These are phyloP conservation scores for Fregetta grallaria DNA, from an alignment of 2,113 vertebrate species.

Conservation along the genomic window DNA sequence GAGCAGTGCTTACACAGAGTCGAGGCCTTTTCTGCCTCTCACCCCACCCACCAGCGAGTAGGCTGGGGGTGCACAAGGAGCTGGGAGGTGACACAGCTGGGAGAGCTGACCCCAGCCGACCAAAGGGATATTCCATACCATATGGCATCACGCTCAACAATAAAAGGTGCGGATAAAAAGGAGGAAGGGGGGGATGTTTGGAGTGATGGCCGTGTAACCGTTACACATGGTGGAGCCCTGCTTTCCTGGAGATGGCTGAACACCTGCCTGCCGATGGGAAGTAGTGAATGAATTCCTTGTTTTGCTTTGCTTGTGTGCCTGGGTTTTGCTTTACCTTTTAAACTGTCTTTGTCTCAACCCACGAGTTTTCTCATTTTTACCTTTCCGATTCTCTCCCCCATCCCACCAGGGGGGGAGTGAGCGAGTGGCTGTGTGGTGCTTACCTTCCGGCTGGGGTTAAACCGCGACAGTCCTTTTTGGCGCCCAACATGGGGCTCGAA, in stretches of 20 bases:
- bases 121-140: background rate
- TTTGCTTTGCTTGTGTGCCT: background rate
- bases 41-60: background rate
- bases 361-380: background rate
- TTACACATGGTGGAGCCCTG: background rate
- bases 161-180: background rate
- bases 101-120: background rate
- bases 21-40: background rate
- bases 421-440: background rate
- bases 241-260: background rate
- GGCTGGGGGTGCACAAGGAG: background rate
- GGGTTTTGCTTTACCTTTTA: background rate
- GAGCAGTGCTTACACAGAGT: background rate
- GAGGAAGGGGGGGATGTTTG: background rate
- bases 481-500: background rate
- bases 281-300: background rate
- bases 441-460: background rate
- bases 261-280: background rate
- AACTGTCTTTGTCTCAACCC: background rate
- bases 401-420: background rate
- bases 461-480: background rate
- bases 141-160: background rate
- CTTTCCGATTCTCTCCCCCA: background rate
- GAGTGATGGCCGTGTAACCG: background rate
- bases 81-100: background rate